Base-by-base conservation (phyloP, 1,140 invertebrate species). In the Drosophila fuyamai region DNA sequence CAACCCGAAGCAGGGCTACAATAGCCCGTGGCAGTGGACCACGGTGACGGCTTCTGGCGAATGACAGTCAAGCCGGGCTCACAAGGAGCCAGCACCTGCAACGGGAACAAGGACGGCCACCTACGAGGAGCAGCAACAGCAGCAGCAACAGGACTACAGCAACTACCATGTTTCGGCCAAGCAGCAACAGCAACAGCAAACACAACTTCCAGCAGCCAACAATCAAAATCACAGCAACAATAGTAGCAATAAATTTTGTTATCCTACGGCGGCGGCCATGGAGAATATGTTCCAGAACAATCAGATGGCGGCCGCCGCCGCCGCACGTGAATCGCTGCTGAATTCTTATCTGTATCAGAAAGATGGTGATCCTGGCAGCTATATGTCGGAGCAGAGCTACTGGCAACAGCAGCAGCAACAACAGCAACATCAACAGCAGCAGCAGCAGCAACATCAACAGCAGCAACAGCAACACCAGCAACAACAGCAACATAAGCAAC, bases 1-100 rank as follows among this genome's bases (percentile, higher is more conserved):
- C 91, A 93, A 93, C 65, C 92, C 93, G 35, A 93, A 93, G 63
- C 86, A 85, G 55, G 91, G 92, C 56, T 93, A 93, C 75, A 93
- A 91, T 54, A 94, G 93, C 80, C 93, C 93, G 36, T 94, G 93
- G 93, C 93, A 93, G 81, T 93, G 93, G 93, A 93, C 93, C 58
- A 94, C 93, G 29, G 93, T 94, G 68, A 94, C 93, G 40, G 93
- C 93, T 5, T 93, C 93, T 16, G 93, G 93, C 40, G 93, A 94
- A 94, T 94, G 93, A 94, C 93, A 93, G 79, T 80, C 85, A 91
- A 90, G 81, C 55, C 76, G 90, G 85, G 91, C 90, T 92, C 91
- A 77, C n/a, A 92, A 92, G 82, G 91, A 92, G 90, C 89, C 91
- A 78, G 63, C 79, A 78, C 58, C 76, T 66, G 73, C 76, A 61